Evolutionary conservation across 2,888 invertebrate genomes (phyloP).

Genomic region (Himalopsyche japonica): DNA sequence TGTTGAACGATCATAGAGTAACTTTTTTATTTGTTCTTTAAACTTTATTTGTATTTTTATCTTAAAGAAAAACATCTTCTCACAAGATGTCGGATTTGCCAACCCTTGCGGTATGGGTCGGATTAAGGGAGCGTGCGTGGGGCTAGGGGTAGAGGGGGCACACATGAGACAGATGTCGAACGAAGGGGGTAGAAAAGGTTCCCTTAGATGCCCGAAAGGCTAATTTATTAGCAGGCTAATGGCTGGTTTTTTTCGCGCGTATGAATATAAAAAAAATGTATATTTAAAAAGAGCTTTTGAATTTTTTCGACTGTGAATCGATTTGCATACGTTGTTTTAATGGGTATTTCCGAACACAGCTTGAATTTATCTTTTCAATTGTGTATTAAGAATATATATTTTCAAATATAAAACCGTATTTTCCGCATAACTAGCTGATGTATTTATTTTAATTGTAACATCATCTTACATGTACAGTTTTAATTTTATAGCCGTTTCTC

Average conservation of each 20-base stretch:
- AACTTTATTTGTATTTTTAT: too few relatives aligned
- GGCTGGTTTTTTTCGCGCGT: conserved; percentile 35
- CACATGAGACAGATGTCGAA: conserved; percentile 6
- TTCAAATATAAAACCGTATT: too few relatives aligned
- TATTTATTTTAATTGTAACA: too few relatives aligned
- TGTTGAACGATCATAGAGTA: too few relatives aligned
- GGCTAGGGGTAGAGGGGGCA: not conserved
- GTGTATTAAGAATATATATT: too few relatives aligned
- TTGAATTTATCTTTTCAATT: too few relatives aligned
- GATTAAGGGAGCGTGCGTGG: not conserved
- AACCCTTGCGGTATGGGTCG: not conserved
- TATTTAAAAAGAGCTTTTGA: not conserved
- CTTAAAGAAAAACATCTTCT: too few relatives aligned
- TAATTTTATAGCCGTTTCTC: too few relatives aligned
- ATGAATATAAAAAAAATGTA: not conserved
- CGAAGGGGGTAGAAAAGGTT: conserved; percentile 31
- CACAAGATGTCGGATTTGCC: not conserved
- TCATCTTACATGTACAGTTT: too few relatives aligned
- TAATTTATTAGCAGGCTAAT: conserved; percentile 40
- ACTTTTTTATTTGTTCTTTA: too few relatives aligned
- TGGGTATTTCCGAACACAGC: not conserved
- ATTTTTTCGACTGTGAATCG: not conserved
- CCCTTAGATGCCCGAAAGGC: conserved; percentile 38
- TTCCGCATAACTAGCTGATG: too few relatives aligned
- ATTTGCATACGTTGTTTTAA: not conserved